phyloP scores from a whole-genome alignment of 2,113 vertebrate genomes.

The Scopus umbretta region DNA sequence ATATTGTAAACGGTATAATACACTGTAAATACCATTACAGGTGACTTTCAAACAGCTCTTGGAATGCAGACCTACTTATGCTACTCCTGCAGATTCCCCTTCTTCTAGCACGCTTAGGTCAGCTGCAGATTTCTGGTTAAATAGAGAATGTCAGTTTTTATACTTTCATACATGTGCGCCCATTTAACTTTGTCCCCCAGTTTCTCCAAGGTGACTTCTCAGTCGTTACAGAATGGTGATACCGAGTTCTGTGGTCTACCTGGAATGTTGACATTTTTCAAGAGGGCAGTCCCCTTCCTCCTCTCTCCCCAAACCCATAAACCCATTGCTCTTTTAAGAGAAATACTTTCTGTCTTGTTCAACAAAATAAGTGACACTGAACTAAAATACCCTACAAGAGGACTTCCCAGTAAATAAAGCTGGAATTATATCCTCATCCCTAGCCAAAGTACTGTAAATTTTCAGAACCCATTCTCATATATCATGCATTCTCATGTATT shows the following conservation, averaged over 20 bases:
- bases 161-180: not conserved
- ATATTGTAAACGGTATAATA: not conserved
- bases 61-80: not conserved
- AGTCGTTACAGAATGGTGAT: not conserved
- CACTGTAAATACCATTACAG: not conserved
- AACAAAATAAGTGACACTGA: not conserved
- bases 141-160: not conserved
- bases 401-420: not conserved
- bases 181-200: not conserved
- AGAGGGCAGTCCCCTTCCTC: fast-evolving
- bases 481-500: not conserved
- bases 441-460: not conserved
- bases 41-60: not conserved
- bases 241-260: not conserved
- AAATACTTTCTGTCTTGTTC: not conserved
- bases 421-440: not conserved
- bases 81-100: not conserved
- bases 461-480: not conserved
- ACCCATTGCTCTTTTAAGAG: not conserved
- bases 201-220: not conserved
- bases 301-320: not conserved
- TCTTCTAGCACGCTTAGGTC: not conserved
- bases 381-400: not conserved
- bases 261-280: not conserved
- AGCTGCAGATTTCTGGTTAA: not conserved